Base-by-base conservation (phyloP, 2,888 invertebrate species). In the Calephelis perditalis region DNA sequence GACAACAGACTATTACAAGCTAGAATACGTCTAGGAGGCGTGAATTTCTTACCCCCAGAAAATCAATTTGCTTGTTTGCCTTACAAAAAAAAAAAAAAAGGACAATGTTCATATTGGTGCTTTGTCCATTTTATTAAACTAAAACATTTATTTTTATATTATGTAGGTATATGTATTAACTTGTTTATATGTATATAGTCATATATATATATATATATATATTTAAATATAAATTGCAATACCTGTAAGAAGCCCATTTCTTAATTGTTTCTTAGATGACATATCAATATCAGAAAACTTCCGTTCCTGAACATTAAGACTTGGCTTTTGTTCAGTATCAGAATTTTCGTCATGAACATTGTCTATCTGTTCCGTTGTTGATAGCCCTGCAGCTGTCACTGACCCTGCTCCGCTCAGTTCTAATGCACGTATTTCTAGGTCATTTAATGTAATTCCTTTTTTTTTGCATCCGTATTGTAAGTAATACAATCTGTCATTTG, bases 391-490 rank as follows among this genome's bases (percentile, higher is more conserved):
- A 0, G 74, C 64, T n/a, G 70, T 62, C 2, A 75, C 71, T 46
- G 73, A 71, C 0, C 77, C 77, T 61, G 76, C 79, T 2, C 82
- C 84, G 68, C 78, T 78, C 9, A 87, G 72, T 62, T 82, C 79
- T 46, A 87, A 59, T 9, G 83, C 82, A 70, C 87, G 78, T 7
- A 87, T 77, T 77, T 88, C 88, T 57, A 86, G 69, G 62, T 87
- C 86, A 72, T 81, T 83, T 2, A 88, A 72, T 44, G 84, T 83
- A 4, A 79, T 70, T 70, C 79, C 79, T 73, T 81, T 77, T 57
- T 74, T 81, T 12, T 77, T 65, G 6, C 75, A 74, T 35, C 73
- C 71, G 56, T 77, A 65, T 0, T 69, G 71, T 6, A 78, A 71
- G 60, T 77, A 76, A 44, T 73, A 75, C 67, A 81, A 78, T 60